Conservation (phyloP, 2,113 vertebrate genomes). For the Urocitellus parryii region DNA sequence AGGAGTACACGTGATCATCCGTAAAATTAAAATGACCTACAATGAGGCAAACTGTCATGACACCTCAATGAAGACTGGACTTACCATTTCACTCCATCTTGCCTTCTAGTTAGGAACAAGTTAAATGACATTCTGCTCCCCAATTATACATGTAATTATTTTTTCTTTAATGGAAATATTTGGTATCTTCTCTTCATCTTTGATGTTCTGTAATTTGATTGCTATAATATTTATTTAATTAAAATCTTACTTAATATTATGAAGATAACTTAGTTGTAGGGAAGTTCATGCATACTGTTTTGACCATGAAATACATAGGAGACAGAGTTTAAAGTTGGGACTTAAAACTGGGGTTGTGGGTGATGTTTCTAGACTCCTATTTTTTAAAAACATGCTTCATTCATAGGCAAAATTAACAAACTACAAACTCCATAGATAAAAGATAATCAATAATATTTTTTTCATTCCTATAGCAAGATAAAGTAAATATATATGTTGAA, state of each 20-base stretch:
- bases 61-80: background rate
- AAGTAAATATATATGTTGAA: background rate
- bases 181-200: background rate
- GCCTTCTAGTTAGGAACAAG: background rate
- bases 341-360: background rate
- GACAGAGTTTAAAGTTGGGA: background rate
- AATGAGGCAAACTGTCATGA: rapidly evolving
- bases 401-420: background rate
- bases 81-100: background rate
- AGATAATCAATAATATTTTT: background rate
- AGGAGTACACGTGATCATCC: background rate
- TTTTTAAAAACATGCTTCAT: background rate
- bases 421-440: background rate
- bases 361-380: background rate
- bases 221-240: background rate
- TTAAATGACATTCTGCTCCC: background rate
- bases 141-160: background rate
- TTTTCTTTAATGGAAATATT: background rate
- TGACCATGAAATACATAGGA: background rate
- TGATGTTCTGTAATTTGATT: background rate
- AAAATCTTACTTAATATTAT: background rate
- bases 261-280: background rate
- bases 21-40: background rate
- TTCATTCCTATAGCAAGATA: background rate
- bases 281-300: background rate